A percentile compares a stretch with the other conserved stretches of the same genome.
phyloP scores from a whole-genome alignment of 2,888 invertebrate genomes.

The Brachyptera putata region DNA sequence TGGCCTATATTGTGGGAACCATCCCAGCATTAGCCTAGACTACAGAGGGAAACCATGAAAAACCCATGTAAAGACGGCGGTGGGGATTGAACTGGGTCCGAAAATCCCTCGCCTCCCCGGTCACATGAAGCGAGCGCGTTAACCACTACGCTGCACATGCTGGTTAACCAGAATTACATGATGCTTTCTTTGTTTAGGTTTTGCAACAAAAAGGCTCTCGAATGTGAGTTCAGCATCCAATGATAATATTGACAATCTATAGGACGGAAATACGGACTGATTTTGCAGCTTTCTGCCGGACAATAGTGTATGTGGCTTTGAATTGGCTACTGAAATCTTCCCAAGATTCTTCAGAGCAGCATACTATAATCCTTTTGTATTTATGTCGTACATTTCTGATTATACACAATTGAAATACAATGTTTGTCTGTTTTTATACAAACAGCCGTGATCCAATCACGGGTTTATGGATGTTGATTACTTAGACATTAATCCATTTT shows the following conservation, averaged over 20 bases:
- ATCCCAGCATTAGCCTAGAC: too few relatives aligned
- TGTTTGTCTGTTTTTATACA: not conserved
- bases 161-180: too few relatives aligned
- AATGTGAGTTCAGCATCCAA: conserved; percentile 62
- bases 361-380: not conserved
- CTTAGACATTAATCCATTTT: not conserved
- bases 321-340: not conserved
- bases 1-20: too few relatives aligned
- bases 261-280: conserved; percentile 6
- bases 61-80: too few relatives aligned
- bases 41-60: too few relatives aligned
- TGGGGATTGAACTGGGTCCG: too few relatives aligned
- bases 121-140: too few relatives aligned
- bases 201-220: conserved; percentile 92
- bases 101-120: too few relatives aligned
- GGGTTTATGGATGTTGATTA: not conserved
- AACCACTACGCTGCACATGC: too few relatives aligned
- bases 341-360: too few relatives aligned
- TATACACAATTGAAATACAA: too few relatives aligned
- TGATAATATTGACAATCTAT: too few relatives aligned
- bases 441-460: not conserved
- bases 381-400: not conserved
- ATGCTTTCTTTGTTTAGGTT: conserved; percentile 48
- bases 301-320: not conserved
- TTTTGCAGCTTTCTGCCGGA: conserved; percentile 8